A percentile compares a stretch with the other conserved stretches of the same genome.
Conservation (phyloP, 2,888 invertebrate genomes). For the Neoascia interrupta region DNA sequence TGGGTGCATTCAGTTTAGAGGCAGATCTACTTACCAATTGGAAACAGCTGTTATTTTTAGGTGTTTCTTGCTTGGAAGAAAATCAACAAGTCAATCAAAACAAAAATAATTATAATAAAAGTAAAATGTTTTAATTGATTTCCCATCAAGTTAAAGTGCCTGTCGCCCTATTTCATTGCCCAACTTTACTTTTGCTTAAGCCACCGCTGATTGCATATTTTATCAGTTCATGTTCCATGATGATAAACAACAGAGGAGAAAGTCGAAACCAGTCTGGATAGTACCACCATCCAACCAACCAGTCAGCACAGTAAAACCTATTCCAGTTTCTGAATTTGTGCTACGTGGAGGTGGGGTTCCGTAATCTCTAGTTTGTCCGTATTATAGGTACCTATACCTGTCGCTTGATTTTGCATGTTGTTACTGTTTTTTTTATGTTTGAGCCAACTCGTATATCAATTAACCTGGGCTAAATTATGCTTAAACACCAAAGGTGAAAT, state of each 20-base stretch:
- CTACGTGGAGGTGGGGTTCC: constrained; percentile 52
- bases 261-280: constrained; percentile 25
- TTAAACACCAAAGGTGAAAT: constrained; percentile 44
- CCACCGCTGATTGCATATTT: background rate
- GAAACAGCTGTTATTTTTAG: too few relatives aligned
- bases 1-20: too few relatives aligned
- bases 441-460: background rate
- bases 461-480: constrained; percentile 35
- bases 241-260: constrained; percentile 12
- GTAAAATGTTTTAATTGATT: too few relatives aligned
- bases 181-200: background rate
- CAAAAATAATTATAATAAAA: too few relatives aligned
- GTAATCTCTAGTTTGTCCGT: too few relatives aligned
- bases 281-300: background rate
- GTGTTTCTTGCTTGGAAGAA: too few relatives aligned
- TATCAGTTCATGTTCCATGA: too few relatives aligned
- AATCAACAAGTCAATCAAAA: too few relatives aligned
- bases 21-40: too few relatives aligned
- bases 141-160: too few relatives aligned
- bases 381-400: too few relatives aligned
- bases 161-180: too few relatives aligned
- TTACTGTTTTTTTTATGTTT: background rate
- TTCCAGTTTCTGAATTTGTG: constrained; percentile 23
- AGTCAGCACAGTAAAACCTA: background rate
- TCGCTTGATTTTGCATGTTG: background rate